Conservation (phyloP, 1,140 invertebrate genomes). For the Aphelenchoides fujianensis region DNA sequence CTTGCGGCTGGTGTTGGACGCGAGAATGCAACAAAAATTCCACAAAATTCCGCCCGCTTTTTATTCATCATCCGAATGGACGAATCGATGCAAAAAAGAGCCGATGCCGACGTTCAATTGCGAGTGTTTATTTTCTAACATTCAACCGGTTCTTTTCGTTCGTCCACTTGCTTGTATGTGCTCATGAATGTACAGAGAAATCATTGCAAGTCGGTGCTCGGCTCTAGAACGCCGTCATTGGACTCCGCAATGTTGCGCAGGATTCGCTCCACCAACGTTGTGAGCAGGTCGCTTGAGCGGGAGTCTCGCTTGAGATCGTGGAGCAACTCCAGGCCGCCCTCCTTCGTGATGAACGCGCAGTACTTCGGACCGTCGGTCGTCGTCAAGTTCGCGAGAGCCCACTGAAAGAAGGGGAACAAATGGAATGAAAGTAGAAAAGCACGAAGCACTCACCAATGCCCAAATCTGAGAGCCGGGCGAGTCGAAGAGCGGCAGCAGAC, state of each 20-base stretch:
- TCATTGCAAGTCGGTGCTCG: too few relatives aligned
- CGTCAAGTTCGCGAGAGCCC: constrained; percentile 92
- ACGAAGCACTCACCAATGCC: constrained; percentile 31
- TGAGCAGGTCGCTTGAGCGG: constrained; percentile 22
- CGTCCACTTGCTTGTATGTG: too few relatives aligned
- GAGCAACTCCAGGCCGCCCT: constrained; percentile 77
- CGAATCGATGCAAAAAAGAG: too few relatives aligned
- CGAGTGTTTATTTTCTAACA: too few relatives aligned
- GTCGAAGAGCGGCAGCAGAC: constrained; percentile 51
- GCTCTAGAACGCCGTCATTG: too few relatives aligned
- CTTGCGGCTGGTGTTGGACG: too few relatives aligned
- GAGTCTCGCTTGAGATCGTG: constrained; percentile 68
- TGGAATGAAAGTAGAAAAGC: background rate
- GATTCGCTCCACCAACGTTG: constrained; percentile 29
- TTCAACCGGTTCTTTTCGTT: too few relatives aligned
- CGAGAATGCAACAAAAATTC: too few relatives aligned
- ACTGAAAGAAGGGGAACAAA: constrained; percentile 62
- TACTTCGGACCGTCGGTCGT: constrained; percentile 74
- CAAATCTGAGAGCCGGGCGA: constrained; percentile 52
- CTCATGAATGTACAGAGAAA: too few relatives aligned
- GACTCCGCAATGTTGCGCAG: constrained; percentile 28
- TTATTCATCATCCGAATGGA: too few relatives aligned
- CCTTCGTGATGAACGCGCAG: constrained; percentile 77
- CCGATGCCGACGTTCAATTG: too few relatives aligned
- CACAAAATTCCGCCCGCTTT: too few relatives aligned